Base-by-base conservation (phyloP, 2,797 vertebrate species). In the Pipistrellus nathusii region DNA sequence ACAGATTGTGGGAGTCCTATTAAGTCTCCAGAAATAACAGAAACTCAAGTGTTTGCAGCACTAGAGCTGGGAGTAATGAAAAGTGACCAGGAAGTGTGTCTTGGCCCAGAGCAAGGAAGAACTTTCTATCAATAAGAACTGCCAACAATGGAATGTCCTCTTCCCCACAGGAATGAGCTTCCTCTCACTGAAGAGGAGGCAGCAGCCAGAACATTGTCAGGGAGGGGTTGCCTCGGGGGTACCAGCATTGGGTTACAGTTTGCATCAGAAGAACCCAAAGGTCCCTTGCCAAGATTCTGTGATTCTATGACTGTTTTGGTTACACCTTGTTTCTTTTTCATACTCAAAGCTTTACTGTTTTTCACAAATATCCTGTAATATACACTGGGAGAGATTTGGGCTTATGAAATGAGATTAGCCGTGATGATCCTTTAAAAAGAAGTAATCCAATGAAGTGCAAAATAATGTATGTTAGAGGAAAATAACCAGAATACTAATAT, bases 101-200 rank as follows among this genome's bases (percentile, higher is more conserved):
- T 94, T 96, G 95, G 95, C 91, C 48, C 84, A 91, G 89, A 82
- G 32, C 53, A 80, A 94, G 69, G 90, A 92, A 94, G 90, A 88
- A 68, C 91, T 95, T 94, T 92, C 93, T 97, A 92, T 95, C 78
- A 90, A 25, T 89, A 75, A 95, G 38, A 91, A 21, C 57, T 95
- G 51, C 81, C 48, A 78, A 84, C 93, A 89, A 10, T 94, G 85
- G 84, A 85, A 89, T 96, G 81, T 81, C 72, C 59, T 68, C 8
- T 59, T 95, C 84, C 62, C 81, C 68, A 81, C 44, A 86, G 57
- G 84, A 84, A 92, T 69, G 84, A 32, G 62, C 48, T 93, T 91
- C 84, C 90, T 95, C 5, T 84, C 13, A 3, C 76, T 85, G 48
- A 44, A 88, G 53, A 68, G 35, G 68, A 78, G 57, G 41, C 90